A percentile compares a stretch with the other conserved stretches of the same genome.
phyloP scores from a whole-genome alignment of 2,888 invertebrate species.

The Hydriomena furcata region DNA sequence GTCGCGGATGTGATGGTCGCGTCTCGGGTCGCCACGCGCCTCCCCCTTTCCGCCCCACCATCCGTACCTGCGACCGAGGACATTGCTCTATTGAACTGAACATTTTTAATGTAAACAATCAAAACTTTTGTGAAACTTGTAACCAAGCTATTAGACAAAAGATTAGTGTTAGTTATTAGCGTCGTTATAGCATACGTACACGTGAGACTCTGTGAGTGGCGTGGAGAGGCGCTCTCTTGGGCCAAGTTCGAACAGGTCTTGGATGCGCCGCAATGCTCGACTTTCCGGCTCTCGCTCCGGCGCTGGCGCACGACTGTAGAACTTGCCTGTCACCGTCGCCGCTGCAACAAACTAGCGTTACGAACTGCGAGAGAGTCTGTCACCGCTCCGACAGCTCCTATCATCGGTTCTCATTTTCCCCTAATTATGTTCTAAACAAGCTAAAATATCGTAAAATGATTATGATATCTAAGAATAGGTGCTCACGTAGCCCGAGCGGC shows the following conservation, averaged over 20 bases:
- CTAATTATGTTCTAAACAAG: no score
- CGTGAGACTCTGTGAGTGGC: conserved; percentile 46
- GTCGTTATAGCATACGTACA: no score
- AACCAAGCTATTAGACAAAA: no score
- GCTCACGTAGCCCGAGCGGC: conserved; percentile 53
- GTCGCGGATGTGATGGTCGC: conserved; percentile 72
- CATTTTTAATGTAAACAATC: no score
- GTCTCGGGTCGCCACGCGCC: conserved; percentile 39
- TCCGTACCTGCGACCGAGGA: conserved; percentile 68
- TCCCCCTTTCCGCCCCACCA: conserved; percentile 61
- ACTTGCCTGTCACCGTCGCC: conserved; percentile 62
- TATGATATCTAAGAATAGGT: no score
- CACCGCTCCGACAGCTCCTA: no score
- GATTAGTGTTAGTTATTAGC: no score
- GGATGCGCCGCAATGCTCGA: conserved; percentile 45
- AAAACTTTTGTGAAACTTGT: no score
- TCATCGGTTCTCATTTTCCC: no score
- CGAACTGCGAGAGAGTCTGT: no score
- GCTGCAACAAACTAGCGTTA: conserved; percentile 45
- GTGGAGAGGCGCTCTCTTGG: conserved; percentile 50
- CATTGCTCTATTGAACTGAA: no score
- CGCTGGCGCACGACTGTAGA: conserved; percentile 35
- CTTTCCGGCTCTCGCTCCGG: conserved; percentile 26
- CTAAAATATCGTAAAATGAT: no score
- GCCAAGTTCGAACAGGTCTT: conserved; percentile 46